Percentiles rank a stretch among this genome's conserved stretches.
Evolutionary conservation across 2,888 invertebrate genomes (phyloP).

Genomic region (Linnaemya vulpina): DNA sequence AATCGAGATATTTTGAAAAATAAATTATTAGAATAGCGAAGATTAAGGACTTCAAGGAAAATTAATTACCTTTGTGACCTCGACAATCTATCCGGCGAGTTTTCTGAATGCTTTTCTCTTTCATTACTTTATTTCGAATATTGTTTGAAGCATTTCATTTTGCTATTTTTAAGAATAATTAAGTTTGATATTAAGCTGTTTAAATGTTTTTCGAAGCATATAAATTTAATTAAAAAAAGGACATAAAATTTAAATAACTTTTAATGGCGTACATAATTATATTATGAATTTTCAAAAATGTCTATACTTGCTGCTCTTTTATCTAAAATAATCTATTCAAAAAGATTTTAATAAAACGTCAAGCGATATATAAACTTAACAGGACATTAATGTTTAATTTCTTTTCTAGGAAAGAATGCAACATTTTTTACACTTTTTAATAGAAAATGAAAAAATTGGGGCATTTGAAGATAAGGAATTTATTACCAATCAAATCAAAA

Average conservation of each 20-base stretch:
- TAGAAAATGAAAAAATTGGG: too few species aligned
- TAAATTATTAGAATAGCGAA: too few species aligned
- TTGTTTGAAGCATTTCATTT: not conserved
- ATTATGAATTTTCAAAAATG: slow-evolving; percentile 65
- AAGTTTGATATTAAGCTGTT: slow-evolving; percentile 45
- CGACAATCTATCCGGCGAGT: not conserved
- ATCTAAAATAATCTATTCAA: slow-evolving; percentile 5
- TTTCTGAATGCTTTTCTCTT: not conserved
- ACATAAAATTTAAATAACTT: slow-evolving; percentile 52
- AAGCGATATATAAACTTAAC: not conserved
- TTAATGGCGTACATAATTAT: slow-evolving; percentile 66
- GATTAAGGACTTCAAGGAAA: too few species aligned
- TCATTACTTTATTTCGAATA: not conserved
- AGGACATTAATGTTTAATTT: too few species aligned
- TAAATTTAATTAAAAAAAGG: slow-evolving; percentile 7
- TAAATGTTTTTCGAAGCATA: slow-evolving; percentile 13
- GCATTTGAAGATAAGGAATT: too few species aligned
- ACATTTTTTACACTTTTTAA: too few species aligned
- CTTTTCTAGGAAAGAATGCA: too few species aligned
- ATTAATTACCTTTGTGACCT: too few species aligned
- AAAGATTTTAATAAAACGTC: slow-evolving; percentile 6
- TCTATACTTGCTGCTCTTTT: not conserved
- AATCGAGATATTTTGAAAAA: too few species aligned
- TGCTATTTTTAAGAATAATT: slow-evolving; percentile 45
- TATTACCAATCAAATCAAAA: too few species aligned